phyloP scores from a whole-genome alignment of 1,140 invertebrate genomes.

The Solenopsis invicta region DNA sequence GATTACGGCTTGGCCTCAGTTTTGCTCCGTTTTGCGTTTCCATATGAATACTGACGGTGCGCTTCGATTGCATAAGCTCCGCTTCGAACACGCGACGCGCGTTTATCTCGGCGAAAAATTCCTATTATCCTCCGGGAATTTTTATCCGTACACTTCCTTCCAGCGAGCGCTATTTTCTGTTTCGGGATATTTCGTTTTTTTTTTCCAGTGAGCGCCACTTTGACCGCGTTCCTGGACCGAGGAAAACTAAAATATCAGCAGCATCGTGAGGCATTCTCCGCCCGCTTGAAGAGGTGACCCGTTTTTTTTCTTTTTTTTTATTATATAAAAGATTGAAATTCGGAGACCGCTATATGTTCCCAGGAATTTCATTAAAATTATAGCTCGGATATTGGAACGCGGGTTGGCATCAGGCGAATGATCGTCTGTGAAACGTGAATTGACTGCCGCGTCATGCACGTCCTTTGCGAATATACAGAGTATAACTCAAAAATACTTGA shows the following conservation, averaged over 20 bases:
- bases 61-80: not conserved
- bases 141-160: conserved; percentile 62
- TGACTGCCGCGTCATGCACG: conserved; percentile 40
- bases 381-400: conserved; percentile 80
- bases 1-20: not conserved
- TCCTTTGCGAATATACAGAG: not conserved
- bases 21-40: not conserved
- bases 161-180: conserved; percentile 63
- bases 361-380: conserved; percentile 84
- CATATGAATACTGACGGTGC: not conserved
- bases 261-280: conserved; percentile 53
- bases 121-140: conserved; percentile 70
- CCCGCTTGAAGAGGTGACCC: conserved; percentile 34
- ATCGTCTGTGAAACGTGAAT: conserved; percentile 71
- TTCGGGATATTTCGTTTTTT: conserved; percentile 30
- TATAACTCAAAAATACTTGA: not conserved
- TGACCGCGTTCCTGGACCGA: conserved; percentile 65
- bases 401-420: conserved; percentile 62
- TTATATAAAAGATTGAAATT: conserved; percentile 81
- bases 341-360: conserved; percentile 71
- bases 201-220: conserved; percentile 28
- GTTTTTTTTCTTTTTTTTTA: conserved; percentile 71
- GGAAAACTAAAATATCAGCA: conserved; percentile 72
- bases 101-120: conserved; percentile 68
- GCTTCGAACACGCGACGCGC: conserved; percentile 26